Evolutionary conservation across 2,888 invertebrate genomes (phyloP).

Genomic region (Syrista parreyssii): DNA sequence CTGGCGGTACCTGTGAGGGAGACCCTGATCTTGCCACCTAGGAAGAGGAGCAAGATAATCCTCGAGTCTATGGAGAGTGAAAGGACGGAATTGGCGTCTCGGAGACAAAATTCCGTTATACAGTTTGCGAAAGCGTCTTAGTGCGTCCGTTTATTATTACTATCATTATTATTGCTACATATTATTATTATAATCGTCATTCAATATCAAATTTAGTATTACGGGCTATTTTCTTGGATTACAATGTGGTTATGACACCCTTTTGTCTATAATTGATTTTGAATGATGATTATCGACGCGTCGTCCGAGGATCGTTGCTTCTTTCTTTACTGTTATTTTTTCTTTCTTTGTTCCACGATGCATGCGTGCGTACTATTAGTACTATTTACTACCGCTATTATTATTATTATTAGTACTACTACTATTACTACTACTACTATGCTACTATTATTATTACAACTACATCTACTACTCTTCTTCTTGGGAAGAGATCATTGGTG

Average conservation of each 20-base stretch:
- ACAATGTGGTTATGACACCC: not conserved
- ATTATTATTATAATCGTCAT: slow-evolving; percentile 9
- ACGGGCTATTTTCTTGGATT: not conserved
- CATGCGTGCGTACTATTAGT: not conserved
- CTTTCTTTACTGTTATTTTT: not conserved
- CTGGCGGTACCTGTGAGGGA: slow-evolving; percentile 69
- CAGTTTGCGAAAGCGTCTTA: slow-evolving; percentile 81
- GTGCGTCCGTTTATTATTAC: slow-evolving; percentile 4
- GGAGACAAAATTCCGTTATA: slow-evolving; percentile 79
- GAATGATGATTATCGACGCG: not conserved
- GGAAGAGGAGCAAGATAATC: slow-evolving; percentile 83
- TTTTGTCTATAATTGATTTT: not conserved
- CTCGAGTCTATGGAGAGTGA: slow-evolving; percentile 74
- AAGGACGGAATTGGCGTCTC: slow-evolving; percentile 54
- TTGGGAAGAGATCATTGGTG: not conserved
- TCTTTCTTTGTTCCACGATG: not conserved
- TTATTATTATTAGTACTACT: not conserved
- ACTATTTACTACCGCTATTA: not conserved
- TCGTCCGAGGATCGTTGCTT: not conserved
- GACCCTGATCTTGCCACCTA: slow-evolving; percentile 77
- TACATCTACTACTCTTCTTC: not conserved
- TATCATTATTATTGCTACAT: not conserved
- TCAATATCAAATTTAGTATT: not conserved
- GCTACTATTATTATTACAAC: not conserved
- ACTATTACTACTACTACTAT: not conserved